These are phyloP conservation scores for Cosmia pyralina DNA, from an alignment of 2,888 invertebrate species.

Conservation along the genomic window DNA sequence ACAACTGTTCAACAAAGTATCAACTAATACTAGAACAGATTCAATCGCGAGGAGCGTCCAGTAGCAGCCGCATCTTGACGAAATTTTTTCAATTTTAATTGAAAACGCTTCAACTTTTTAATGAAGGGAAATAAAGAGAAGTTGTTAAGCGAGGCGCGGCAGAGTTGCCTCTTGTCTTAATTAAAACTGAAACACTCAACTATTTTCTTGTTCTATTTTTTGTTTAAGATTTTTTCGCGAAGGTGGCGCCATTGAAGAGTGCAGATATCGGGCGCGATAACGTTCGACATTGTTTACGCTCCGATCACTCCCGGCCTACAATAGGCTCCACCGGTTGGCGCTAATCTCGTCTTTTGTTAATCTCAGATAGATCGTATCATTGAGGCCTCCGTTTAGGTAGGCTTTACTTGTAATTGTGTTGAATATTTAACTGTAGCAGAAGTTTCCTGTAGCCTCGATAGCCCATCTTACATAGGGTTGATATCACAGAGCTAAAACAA, in stretches of 20 bases:
- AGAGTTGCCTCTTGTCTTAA: conserved; percentile 72
- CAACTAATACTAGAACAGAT: conserved; percentile 56
- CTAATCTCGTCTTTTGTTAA: conserved; percentile 55
- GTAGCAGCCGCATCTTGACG: conserved; percentile 53
- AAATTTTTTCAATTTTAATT: conserved; percentile 77
- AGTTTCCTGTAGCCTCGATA: neutral
- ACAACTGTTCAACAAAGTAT: conserved; percentile 54
- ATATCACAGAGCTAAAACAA: neutral
- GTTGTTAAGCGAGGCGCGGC: conserved; percentile 65
- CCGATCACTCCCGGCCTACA: conserved; percentile 34
- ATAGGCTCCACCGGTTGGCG: conserved; percentile 21
- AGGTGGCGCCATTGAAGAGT: conserved; percentile 25
- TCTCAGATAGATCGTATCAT: conserved; percentile 53
- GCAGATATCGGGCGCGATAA: conserved; percentile 62
- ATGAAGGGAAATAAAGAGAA: conserved; percentile 78
- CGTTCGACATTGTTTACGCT: conserved; percentile 41
- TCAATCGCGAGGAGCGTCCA: conserved; percentile 55
- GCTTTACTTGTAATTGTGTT: conserved; percentile 52
- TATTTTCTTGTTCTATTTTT: conserved; percentile 74
- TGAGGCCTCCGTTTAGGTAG: conserved; percentile 26
- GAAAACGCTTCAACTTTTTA: conserved; percentile 82
- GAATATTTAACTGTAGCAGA: conserved; percentile 29
- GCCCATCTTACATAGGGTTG: no score
- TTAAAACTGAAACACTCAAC: conserved; percentile 73
- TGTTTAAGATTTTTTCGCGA: conserved; percentile 59